phyloP scores from a whole-genome alignment of 2,888 invertebrate species.

The Isoperla grammatica region DNA sequence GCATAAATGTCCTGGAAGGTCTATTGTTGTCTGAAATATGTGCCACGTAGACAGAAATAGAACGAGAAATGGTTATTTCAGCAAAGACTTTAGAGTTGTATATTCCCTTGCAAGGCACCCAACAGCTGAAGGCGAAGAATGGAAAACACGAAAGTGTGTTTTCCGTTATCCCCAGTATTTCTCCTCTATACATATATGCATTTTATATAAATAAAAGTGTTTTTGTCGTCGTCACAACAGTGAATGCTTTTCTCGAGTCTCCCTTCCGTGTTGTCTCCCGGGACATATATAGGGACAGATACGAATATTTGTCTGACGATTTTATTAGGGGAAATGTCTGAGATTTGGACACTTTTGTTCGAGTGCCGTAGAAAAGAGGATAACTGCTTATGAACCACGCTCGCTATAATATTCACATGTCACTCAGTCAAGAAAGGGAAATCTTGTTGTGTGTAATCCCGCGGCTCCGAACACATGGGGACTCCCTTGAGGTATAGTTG shows the following conservation, averaged over 20 bases:
- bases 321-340: constrained; percentile 24
- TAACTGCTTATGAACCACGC: constrained; percentile 24
- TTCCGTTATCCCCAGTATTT: neutral
- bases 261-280: constrained; percentile 13
- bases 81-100: too few species aligned
- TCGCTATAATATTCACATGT: constrained; percentile 26
- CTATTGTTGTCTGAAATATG: too few species aligned
- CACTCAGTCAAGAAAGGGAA: constrained; percentile 29
- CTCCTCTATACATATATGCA: neutral
- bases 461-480: constrained; percentile 3
- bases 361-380: neutral
- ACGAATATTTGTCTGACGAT: constrained; percentile 23
- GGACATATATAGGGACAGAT: constrained; percentile 21
- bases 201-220: constrained; percentile 18
- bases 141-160: constrained; percentile 13
- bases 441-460: constrained; percentile 25
- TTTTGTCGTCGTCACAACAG: constrained; percentile 11
- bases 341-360: constrained; percentile 21
- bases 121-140: neutral
- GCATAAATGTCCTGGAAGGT: too few species aligned
- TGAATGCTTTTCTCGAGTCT: constrained; percentile 15
- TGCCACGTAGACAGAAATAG: too few species aligned
- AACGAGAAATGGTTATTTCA: too few species aligned
- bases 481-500: too few species aligned
- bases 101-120: neutral